A percentile compares a stretch with the other conserved stretches of the same genome.
Evolutionary conservation across 2,113 vertebrate species (phyloP).

Genomic region (Epinephelus moara): DNA sequence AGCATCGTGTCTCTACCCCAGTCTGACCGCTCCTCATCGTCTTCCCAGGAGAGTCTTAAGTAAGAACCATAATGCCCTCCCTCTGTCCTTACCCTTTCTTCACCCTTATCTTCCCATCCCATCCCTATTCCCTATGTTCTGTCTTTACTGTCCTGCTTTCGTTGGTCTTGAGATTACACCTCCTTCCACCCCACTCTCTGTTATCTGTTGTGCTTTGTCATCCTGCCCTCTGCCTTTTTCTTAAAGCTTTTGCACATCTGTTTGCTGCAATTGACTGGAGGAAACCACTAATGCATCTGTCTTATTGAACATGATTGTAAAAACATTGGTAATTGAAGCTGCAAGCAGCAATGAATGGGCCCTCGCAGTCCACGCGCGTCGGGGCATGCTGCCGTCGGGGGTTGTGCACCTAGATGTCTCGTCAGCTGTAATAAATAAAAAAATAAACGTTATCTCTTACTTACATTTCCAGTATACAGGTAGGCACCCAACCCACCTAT

Average conservation of each 20-base stretch:
- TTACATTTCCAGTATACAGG: too few species aligned
- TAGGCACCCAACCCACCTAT: too few species aligned
- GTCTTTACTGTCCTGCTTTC: neutral
- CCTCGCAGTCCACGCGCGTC: too few species aligned
- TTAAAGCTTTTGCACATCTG: neutral
- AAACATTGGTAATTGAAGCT: constrained; percentile 10
- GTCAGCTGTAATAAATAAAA: too few species aligned
- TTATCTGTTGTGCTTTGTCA: neutral
- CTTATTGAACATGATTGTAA: constrained; percentile 21
- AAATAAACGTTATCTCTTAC: too few species aligned
- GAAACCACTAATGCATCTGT: constrained; percentile 25
- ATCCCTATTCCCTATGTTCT: neutral
- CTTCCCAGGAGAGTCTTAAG: constrained; percentile 99
- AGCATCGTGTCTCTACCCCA: constrained; percentile 96
- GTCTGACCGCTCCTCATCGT: constrained; percentile 97
- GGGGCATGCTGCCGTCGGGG: too few species aligned
- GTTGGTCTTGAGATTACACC: neutral
- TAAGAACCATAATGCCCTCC: constrained; percentile 74
- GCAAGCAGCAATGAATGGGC: too few species aligned
- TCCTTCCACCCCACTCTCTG: neutral
- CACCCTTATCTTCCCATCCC: too few species aligned
- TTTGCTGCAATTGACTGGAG: constrained; percentile 38
- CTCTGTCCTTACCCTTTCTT: neutral
- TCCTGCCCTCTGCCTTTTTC: neutral
- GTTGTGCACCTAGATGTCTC: too few species aligned